A percentile compares a stretch with the other conserved stretches of the same genome.
Evolutionary conservation across 1,140 invertebrate species (phyloP).

Genomic region (Bicyclus anynana): DNA sequence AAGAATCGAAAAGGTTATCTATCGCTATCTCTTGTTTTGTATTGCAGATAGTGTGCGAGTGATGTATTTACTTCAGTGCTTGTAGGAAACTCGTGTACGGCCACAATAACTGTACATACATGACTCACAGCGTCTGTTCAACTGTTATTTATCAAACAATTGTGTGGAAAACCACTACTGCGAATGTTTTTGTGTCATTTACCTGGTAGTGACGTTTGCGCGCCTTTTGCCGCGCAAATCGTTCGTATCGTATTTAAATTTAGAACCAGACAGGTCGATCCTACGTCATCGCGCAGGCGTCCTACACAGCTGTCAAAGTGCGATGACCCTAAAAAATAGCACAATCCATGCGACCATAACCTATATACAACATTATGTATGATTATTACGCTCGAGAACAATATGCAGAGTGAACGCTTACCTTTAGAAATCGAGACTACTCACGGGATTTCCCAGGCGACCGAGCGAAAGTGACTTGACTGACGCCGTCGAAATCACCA

Average conservation of each 20-base stretch:
- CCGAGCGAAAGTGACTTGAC: slow-evolving; percentile 59
- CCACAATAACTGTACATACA: slow-evolving; percentile 1
- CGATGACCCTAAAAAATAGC: slow-evolving; percentile 17
- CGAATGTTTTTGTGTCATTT: background rate
- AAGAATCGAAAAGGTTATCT: background rate
- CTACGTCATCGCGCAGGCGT: slow-evolving; percentile 62
- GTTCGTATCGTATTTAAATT: slow-evolving; percentile 40
- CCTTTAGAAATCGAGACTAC: slow-evolving; percentile 42
- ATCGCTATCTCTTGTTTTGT: background rate
- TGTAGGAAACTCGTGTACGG: background rate
- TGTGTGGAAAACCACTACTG: background rate
- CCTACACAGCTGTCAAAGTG: slow-evolving; percentile 57
- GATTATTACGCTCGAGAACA: slow-evolving; percentile 3
- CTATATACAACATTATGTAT: slow-evolving; percentile 43
- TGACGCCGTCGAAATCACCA: slow-evolving; percentile 47
- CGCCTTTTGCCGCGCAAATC: slow-evolving; percentile 25
- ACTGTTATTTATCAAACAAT: background rate
- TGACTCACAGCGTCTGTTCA: slow-evolving; percentile 5
- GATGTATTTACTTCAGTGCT: background rate
- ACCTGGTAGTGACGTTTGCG: background rate
- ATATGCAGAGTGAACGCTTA: slow-evolving; percentile 22
- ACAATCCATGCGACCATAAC: slow-evolving; percentile 43
- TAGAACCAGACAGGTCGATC: slow-evolving; percentile 60
- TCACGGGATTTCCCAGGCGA: slow-evolving; percentile 57
- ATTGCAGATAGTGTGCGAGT: background rate